phyloP scores from a whole-genome alignment of 1,140 invertebrate genomes.

The Atta colombica region DNA sequence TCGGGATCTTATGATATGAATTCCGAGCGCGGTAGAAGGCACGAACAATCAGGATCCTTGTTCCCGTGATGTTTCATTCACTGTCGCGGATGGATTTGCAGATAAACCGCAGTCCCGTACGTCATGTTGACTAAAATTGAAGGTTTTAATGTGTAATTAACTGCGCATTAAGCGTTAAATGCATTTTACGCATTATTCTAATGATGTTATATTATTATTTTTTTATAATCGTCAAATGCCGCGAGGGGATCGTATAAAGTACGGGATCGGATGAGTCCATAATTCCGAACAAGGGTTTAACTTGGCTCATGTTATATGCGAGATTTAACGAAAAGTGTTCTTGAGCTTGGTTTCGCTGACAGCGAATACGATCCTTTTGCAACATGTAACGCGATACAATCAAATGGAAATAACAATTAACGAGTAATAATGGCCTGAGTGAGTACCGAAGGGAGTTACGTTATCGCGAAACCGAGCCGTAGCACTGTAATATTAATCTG shows the following conservation, averaged over 20 bases:
- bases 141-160: conserved; percentile 14
- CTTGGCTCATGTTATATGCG: conserved; percentile 29
- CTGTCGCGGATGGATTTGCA: conserved; percentile 5
- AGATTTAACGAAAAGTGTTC: conserved; percentile 12
- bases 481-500: conserved; percentile 28
- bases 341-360: conserved; percentile 6
- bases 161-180: not conserved
- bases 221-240: not conserved
- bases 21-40: not conserved
- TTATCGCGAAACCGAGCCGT: conserved; percentile 21
- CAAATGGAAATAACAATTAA: conserved; percentile 38
- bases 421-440: not conserved
- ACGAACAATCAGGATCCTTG: conserved; percentile 50
- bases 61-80: not conserved
- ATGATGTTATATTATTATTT: conserved; percentile 30
- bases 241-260: not conserved
- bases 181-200: not conserved
- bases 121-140: not conserved
- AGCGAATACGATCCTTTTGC: conserved; percentile 2
- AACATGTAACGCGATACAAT: conserved; percentile 4
- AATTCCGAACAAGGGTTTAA: conserved; percentile 38
- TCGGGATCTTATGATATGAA: not conserved
- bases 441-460: not conserved
- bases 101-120: not conserved
- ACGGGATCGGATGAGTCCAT: not conserved